Conservation (phyloP, 2,888 invertebrate species). For the Lepidonotus clava region DNA sequence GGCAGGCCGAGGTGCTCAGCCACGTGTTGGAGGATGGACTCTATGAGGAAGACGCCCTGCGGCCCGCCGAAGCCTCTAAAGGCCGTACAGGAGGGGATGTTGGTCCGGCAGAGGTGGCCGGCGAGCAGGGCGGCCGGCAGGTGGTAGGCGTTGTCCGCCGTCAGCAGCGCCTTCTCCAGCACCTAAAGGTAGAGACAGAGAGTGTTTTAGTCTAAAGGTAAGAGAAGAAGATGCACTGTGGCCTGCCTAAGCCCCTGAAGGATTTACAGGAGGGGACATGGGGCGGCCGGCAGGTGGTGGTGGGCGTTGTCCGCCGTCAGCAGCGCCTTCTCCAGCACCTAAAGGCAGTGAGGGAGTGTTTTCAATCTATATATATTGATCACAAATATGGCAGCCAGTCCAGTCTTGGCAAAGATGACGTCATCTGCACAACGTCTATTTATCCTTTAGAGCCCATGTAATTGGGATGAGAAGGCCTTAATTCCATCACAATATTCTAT, state of each 20-base stretch:
- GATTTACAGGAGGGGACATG: constrained; percentile 96
- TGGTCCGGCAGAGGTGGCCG: constrained; percentile 88
- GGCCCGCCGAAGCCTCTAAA: constrained; percentile 88
- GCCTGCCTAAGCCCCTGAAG: constrained; percentile 87
- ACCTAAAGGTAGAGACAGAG: constrained; percentile 85
- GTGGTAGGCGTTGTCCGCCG: constrained; percentile 85
- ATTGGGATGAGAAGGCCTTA: too few relatives aligned
- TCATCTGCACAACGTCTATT: too few relatives aligned
- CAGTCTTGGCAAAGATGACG: too few relatives aligned
- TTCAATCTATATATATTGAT: too few relatives aligned
- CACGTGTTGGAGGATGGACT: constrained; percentile 88
- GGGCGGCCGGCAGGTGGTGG: constrained; percentile 88
- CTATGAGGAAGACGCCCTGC: constrained; percentile 93
- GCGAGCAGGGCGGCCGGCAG: constrained; percentile 88
- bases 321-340: constrained; percentile 92
- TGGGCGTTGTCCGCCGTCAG: constrained; percentile 86
- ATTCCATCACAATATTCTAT: too few relatives aligned
- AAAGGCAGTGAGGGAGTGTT: constrained; percentile 59
- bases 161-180: constrained; percentile 90
- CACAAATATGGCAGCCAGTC: too few relatives aligned
- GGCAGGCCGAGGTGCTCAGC: constrained; percentile 86
- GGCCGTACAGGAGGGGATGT: constrained; percentile 94
- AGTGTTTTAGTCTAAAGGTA: too few relatives aligned
- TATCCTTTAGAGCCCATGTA: too few relatives aligned
- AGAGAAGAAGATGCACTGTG: constrained; percentile 94